These are phyloP conservation scores for Plutella xylostella DNA, from an alignment of 2,888 invertebrate species.

Conservation along the genomic window DNA sequence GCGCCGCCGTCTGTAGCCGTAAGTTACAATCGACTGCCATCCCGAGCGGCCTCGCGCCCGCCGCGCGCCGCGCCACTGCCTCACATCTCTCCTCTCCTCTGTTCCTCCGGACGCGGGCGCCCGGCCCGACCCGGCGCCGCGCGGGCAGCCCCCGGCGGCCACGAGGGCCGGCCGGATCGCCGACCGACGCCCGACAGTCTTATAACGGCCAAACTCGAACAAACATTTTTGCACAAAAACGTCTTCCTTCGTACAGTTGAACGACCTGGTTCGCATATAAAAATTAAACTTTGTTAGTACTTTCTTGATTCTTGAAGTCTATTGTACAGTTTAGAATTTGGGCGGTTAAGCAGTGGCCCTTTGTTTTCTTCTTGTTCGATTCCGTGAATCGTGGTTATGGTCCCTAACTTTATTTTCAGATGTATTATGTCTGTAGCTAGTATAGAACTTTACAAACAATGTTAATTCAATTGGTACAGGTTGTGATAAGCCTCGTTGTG, in stretches of 20 bases:
- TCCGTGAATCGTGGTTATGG: constrained; percentile 67
- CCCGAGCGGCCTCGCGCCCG: constrained; percentile 50
- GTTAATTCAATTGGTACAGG: constrained; percentile 70
- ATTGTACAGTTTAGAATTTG: constrained; percentile 63
- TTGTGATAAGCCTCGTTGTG: constrained; percentile 69
- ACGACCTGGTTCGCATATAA: constrained; percentile 60
- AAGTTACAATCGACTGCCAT: constrained; percentile 61
- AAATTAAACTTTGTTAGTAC: constrained; percentile 60
- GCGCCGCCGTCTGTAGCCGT: constrained; percentile 56
- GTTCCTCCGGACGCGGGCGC: constrained; percentile 1
- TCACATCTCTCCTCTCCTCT: constrained; percentile 19
- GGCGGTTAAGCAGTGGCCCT: constrained; percentile 55
- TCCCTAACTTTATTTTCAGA: constrained; percentile 66
- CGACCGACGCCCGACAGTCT: constrained; percentile 28
- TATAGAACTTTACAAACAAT: constrained; percentile 69
- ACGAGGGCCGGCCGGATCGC: constrained; percentile 25
- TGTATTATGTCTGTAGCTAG: constrained; percentile 67
- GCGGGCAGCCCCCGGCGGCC: constrained; percentile 22
- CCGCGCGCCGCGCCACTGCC: constrained; percentile 53
- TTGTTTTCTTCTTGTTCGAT: constrained; percentile 64
- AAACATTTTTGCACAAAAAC: constrained; percentile 63
- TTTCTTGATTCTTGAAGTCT: constrained; percentile 60
- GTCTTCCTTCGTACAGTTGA: constrained; percentile 68
- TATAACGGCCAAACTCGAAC: constrained; percentile 29
- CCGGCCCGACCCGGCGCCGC: constrained; percentile 21